Evolutionary conservation across 2,113 vertebrate species (phyloP).

Genomic region (Periophthalmodon schlosseri): DNA sequence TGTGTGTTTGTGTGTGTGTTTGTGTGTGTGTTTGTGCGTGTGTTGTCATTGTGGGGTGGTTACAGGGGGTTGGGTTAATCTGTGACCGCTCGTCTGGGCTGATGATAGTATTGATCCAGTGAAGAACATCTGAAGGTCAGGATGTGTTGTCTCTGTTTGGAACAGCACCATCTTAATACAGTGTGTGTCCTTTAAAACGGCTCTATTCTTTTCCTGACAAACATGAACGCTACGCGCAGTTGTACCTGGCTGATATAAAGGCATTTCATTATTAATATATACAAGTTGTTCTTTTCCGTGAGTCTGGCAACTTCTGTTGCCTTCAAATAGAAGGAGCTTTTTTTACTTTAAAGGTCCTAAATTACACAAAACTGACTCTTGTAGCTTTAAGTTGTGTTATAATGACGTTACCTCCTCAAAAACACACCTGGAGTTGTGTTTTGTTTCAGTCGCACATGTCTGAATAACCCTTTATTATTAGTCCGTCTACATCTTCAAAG

Average conservation of each 20-base stretch:
- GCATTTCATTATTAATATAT: background rate
- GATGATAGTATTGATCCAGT: slow-evolving; percentile 76
- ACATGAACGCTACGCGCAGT: slow-evolving; percentile 3
- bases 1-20: slow-evolving; percentile 3
- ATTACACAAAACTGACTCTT: no score
- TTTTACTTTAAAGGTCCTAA: no score
- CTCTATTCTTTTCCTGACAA: slow-evolving; percentile 20
- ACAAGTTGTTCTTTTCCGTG: background rate
- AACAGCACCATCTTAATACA: slow-evolving; percentile 46
- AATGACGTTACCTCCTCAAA: no score
- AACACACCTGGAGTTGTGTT: no score
- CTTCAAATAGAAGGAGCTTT: no score
- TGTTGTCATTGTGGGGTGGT: slow-evolving; percentile 22
- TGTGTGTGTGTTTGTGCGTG: slow-evolving; percentile 5
- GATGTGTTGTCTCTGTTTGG: slow-evolving; percentile 62
- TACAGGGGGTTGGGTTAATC: slow-evolving; percentile 61
- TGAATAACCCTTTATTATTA: no score
- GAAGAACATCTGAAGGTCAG: slow-evolving; percentile 74
- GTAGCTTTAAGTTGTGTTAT: no score
- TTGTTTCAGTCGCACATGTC: no score
- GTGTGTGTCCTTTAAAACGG: slow-evolving; percentile 6
- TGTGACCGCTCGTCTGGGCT: slow-evolving; percentile 58
- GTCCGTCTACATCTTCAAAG: no score
- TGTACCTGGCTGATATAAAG: background rate
- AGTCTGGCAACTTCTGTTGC: no score